Conservation (phyloP, 1,140 invertebrate genomes). For the Lordiphosa clarofinis region DNA sequence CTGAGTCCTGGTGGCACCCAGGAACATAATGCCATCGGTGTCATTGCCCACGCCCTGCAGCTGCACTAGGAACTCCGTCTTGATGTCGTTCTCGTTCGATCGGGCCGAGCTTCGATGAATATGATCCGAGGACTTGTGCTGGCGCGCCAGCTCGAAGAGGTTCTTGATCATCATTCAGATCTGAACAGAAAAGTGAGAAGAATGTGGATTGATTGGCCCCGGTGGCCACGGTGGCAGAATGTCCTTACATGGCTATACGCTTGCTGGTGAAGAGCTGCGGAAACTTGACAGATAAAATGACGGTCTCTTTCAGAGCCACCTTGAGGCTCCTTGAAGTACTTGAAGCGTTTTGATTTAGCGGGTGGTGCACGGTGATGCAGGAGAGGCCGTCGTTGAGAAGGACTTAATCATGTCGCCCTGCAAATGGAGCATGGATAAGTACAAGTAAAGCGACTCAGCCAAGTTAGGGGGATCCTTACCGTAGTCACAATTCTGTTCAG, state of each 20-base stretch:
- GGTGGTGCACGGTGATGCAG: too few species aligned
- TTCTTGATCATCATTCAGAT: conserved; percentile 99
- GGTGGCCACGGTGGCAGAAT: conserved; percentile 98
- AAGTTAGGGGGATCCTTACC: too few species aligned
- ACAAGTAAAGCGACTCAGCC: too few species aligned
- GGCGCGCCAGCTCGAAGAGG: conserved; percentile 96
- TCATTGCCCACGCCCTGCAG: conserved; percentile 99
- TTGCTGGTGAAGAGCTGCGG: conserved; percentile 99
- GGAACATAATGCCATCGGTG: conserved; percentile 96
- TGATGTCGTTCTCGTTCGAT: conserved; percentile 99
- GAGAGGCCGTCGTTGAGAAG: too few species aligned
- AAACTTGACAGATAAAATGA: conserved; percentile 99
- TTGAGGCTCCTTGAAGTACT: too few species aligned
- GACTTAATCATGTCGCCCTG: too few species aligned
- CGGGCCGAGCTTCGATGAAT: conserved; percentile 99
- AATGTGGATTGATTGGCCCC: conserved; percentile 99
- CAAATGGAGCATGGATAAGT: too few species aligned
- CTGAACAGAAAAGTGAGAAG: conserved; percentile 98
- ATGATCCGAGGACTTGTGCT: conserved; percentile 99
- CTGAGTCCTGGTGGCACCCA: conserved; percentile 99
- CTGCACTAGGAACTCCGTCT: conserved; percentile 99
- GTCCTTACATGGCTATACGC: conserved; percentile 98
- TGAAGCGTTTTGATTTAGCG: too few species aligned
- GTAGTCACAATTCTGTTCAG: too few species aligned
- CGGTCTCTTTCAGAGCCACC: conserved; percentile 99